Base-by-base conservation (phyloP, 2,888 invertebrate species). In the Nemapogon koenigi region DNA sequence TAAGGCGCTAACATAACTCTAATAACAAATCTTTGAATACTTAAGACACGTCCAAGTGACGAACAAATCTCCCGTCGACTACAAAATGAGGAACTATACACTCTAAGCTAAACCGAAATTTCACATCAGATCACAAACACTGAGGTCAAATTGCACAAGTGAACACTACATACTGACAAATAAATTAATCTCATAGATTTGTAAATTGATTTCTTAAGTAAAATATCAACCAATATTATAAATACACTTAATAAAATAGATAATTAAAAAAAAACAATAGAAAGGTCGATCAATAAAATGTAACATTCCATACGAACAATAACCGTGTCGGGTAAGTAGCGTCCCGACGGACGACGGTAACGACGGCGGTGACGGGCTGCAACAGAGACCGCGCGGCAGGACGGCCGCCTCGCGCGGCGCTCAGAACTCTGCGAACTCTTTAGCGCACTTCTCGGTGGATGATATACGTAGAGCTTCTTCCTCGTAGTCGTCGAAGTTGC, bases 401-500 rank as follows among this genome's bases (percentile, higher is more conserved):
- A 67, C 62, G 66, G 67, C 67, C 63, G 57, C 57, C 59, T 50
- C 46, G 52, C 51, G 52, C 45, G 58, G n/a, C 53, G 71, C 82
- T 88, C 88, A 92, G 83, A 99, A 99, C 81, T 99, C 98, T 52
- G 96, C 96, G 83, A 99, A 99, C 81, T 99, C 99, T 84, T 97
- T 98, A 71, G 97, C 94, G 85, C 98, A 99, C 83, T 98, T 97
- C 82, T 99, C 99, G 52, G 96, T 95, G 48, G 97, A 93, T 54
- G 97, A 97, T 78, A 99, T 98, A 82, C 97, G 91, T 57, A 99
- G 84, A 47, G 96, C 92, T 78, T 99, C 99, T 81, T 99, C 99
- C 75, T 99, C 99, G 69, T 99, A 99, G 68, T 99, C 99, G 69
- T 99, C 99, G 69, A 99, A 99, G 83, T 99, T 99, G 81, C 97